Percentiles rank a stretch among this genome's conserved stretches.
Evolutionary conservation across 1,140 invertebrate species (phyloP).

Genomic region (Drosophila takahashii): DNA sequence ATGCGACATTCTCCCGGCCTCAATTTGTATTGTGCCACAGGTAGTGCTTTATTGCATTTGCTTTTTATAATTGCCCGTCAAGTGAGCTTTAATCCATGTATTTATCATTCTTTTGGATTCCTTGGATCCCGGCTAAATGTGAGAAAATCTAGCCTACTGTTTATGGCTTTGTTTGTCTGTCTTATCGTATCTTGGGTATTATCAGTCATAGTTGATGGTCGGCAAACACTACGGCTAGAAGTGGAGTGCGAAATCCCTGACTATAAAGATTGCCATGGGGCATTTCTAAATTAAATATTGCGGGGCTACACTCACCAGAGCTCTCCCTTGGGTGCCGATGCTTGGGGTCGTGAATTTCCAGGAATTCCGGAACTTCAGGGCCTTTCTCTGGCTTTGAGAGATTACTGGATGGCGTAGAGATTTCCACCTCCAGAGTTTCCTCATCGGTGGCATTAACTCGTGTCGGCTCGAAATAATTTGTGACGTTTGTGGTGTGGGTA

Average conservation of each 20-base stretch:
- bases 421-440: conserved; percentile 47
- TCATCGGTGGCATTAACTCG: conserved; percentile 11
- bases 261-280: conserved; percentile 12
- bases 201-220: conserved; percentile 1
- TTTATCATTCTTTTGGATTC: conserved; percentile 1
- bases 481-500: neutral
- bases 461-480: conserved; percentile 12
- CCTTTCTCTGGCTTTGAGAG: neutral
- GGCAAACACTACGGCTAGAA: conserved; percentile 9
- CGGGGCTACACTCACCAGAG: conserved; percentile 48
- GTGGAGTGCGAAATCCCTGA: neutral
- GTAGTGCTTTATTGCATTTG: conserved; percentile 6
- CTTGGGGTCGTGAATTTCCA: conserved; percentile 86
- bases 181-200: neutral
- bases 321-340: conserved; percentile 85
- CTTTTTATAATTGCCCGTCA: conserved; percentile 40
- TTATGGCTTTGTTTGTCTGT: conserved; percentile 19
- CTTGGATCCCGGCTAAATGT: neutral
- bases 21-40: conserved; percentile 35
- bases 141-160: conserved; percentile 8
- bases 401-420: conserved; percentile 16
- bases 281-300: neutral
- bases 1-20: conserved; percentile 18
- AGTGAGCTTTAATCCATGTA: conserved; percentile 7
- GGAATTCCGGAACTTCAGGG: conserved; percentile 77